Conservation (phyloP, 1,140 invertebrate species). For the Dreissena polymorpha region DNA sequence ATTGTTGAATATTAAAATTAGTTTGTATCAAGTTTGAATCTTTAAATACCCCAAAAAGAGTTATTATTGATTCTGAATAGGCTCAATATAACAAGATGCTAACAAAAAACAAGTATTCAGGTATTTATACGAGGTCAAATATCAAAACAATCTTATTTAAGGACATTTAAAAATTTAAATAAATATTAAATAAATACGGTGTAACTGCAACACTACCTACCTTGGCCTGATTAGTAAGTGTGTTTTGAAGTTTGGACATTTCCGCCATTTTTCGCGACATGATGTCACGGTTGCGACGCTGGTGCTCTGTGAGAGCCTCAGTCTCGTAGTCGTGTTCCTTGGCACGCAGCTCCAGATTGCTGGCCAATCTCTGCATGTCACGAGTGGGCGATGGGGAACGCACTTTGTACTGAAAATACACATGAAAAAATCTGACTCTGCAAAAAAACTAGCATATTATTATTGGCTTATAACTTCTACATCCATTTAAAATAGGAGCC, state of each 20-base stretch:
- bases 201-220: conserved; percentile 46
- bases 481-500: not conserved
- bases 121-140: too few relatives aligned
- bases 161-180: too few relatives aligned
- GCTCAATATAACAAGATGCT: too few relatives aligned
- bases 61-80: too few relatives aligned
- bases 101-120: too few relatives aligned
- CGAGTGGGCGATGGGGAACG: conserved; percentile 39
- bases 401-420: conserved; percentile 1
- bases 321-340: conserved; percentile 48
- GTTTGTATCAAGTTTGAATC: too few relatives aligned
- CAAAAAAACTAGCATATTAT: not conserved
- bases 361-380: conserved; percentile 46
- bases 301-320: conserved; percentile 25
- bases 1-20: too few relatives aligned
- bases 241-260: conserved; percentile 71
- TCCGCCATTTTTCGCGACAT: conserved; percentile 71
- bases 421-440: not conserved
- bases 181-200: too few relatives aligned
- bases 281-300: conserved; percentile 42
- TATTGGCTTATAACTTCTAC: not conserved
- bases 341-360: conserved; percentile 23
- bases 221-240: conserved; percentile 72
- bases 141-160: too few relatives aligned
- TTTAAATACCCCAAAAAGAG: too few relatives aligned